These are phyloP conservation scores for Scomber japonicus DNA, from an alignment of 2,113 vertebrate genomes.

Conservation along the genomic window DNA sequence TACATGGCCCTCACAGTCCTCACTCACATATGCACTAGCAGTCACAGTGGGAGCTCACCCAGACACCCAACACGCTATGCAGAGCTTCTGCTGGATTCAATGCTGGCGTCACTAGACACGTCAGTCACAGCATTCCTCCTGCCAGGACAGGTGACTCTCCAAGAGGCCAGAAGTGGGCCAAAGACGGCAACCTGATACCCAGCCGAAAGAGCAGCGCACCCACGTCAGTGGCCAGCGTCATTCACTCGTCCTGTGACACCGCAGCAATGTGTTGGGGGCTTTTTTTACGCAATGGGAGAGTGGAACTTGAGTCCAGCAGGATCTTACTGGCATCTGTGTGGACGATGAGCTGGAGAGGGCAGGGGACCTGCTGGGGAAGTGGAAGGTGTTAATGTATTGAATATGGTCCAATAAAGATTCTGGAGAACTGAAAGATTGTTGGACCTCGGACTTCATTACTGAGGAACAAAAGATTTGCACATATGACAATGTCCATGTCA, in stretches of 20 bases:
- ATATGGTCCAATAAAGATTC: slow-evolving; percentile 44
- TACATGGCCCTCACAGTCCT: slow-evolving; percentile 37
- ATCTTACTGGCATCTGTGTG: slow-evolving; percentile 77
- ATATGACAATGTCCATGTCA: slow-evolving; percentile 30
- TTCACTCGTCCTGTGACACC: slow-evolving; percentile 85
- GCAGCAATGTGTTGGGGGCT: slow-evolving; percentile 83
- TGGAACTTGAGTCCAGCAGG: slow-evolving; percentile 83
- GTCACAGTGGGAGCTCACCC: slow-evolving; percentile 32
- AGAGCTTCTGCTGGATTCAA: slow-evolving; percentile 73
- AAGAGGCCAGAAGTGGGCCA: slow-evolving; percentile 78
- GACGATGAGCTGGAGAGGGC: slow-evolving; percentile 67
- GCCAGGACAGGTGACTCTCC: slow-evolving; percentile 76
- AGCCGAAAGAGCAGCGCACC: slow-evolving; percentile 75
- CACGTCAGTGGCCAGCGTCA: slow-evolving; percentile 80
- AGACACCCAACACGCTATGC: slow-evolving; percentile 73
- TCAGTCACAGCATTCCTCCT: slow-evolving; percentile 83
- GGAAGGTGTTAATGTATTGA: slow-evolving; percentile 48
- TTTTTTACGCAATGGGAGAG: slow-evolving; percentile 83
- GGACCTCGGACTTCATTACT: slow-evolving; percentile 29
- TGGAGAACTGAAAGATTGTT: slow-evolving; percentile 34
- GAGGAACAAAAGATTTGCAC: slow-evolving; percentile 60
- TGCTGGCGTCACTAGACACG: slow-evolving; percentile 78
- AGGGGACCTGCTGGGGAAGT: slow-evolving; percentile 55
- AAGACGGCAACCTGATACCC: slow-evolving; percentile 82
- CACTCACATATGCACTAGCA: slow-evolving; percentile 48